phyloP scores from a whole-genome alignment of 2,888 invertebrate genomes.

The Leptura quadrifasciata region DNA sequence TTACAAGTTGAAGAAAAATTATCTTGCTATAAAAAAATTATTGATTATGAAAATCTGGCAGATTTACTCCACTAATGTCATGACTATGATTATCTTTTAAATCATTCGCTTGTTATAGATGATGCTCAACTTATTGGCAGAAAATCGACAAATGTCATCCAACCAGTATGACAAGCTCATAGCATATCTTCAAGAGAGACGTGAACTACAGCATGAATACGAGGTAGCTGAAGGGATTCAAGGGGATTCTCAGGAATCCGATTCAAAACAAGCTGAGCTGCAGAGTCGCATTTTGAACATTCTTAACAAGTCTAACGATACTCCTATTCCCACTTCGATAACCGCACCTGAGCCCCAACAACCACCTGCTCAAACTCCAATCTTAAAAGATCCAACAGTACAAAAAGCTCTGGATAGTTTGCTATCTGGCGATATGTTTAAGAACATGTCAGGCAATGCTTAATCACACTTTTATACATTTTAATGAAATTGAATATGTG shows the following conservation, averaged over 20 bases:
- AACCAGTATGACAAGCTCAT: slow-evolving; percentile 88
- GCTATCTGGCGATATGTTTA: slow-evolving; percentile 77
- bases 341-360: slow-evolving; percentile 67
- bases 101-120: slow-evolving; percentile 66
- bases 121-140: slow-evolving; percentile 86
- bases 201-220: slow-evolving; percentile 83
- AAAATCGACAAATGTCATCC: slow-evolving; percentile 86
- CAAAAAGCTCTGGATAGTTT: slow-evolving; percentile 87
- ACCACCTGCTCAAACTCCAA: slow-evolving; percentile 67
- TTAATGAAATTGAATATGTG: neutral
- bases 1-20: no score
- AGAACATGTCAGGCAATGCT: slow-evolving; percentile 70
- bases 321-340: slow-evolving; percentile 64
- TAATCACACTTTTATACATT: neutral
- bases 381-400: slow-evolving; percentile 86
- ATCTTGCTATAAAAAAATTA: no score
- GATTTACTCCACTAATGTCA: no score
- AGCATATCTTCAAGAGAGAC: slow-evolving; percentile 82
- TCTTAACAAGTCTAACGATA: slow-evolving; percentile 76
- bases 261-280: slow-evolving; percentile 77
- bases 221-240: slow-evolving; percentile 83
- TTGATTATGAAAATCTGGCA: no score
- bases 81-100: no score
- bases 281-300: slow-evolving; percentile 88
- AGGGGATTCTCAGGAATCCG: slow-evolving; percentile 67